These are phyloP conservation scores for Harpagus bidentatus DNA, from an alignment of 2,113 vertebrate genomes.

Conservation along the genomic window DNA sequence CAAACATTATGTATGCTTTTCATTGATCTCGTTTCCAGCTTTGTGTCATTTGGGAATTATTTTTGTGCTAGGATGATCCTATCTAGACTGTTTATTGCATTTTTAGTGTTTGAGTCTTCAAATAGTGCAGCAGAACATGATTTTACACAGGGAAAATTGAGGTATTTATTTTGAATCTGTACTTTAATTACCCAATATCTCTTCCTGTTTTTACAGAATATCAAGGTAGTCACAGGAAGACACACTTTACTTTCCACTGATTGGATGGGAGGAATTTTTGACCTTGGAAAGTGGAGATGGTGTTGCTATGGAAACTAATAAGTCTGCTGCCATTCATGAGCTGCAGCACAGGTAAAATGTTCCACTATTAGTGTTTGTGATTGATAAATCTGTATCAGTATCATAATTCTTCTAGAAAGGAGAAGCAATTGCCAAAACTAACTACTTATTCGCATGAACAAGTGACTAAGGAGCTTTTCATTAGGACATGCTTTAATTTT, in stretches of 20 bases:
- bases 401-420: constrained; percentile 44
- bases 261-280: constrained; percentile 83
- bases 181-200: constrained; percentile 12
- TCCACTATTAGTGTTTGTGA: constrained; percentile 74
- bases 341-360: constrained; percentile 84
- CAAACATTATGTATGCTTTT: fast-evolving
- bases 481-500: background rate
- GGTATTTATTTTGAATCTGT: background rate
- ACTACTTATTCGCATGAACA: background rate
- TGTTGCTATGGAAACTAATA: constrained; percentile 95
- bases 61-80: background rate
- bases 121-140: fast-evolving
- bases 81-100: background rate
- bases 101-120: background rate
- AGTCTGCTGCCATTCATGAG: constrained; percentile 89
- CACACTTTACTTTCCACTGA: constrained; percentile 52
- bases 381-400: constrained; percentile 78
- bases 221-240: constrained; percentile 52
- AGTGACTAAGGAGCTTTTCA: constrained; percentile 22
- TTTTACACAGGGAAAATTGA: background rate
- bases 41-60: background rate
- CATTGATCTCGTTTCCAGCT: background rate
- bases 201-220: constrained; percentile 60
- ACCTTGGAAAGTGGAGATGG: constrained; percentile 91
- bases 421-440: constrained; percentile 30